These are phyloP conservation scores for Metacarcinus magister DNA, from an alignment of 2,888 invertebrate species.

Conservation along the genomic window DNA sequence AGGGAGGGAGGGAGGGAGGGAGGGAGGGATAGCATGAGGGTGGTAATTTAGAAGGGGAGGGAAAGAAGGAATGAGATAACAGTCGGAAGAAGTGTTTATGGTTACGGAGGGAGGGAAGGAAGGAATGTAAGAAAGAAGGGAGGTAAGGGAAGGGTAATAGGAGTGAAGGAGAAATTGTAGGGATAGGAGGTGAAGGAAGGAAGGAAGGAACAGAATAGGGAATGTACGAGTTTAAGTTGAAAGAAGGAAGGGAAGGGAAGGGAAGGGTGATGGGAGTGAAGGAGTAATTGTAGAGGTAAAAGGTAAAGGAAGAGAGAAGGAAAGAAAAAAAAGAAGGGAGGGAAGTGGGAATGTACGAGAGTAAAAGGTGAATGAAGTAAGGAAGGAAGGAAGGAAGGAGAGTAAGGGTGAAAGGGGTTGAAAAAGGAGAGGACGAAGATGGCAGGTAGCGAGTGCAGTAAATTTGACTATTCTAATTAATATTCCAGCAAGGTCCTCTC, in stretches of 20 bases:
- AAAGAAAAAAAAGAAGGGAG: neutral
- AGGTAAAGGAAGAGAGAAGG: neutral
- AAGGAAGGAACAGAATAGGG: neutral
- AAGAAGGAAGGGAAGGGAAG: neutral
- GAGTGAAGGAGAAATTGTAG: neutral
- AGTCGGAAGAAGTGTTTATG: neutral
- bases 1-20: neutral
- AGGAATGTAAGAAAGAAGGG: neutral
- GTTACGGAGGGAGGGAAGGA: neutral
- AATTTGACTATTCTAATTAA: neutral
- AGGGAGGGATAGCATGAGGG: neutral
- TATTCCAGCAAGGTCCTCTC: constrained; percentile 19
- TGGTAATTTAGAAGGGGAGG: neutral
- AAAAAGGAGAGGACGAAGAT: neutral
- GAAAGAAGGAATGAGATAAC: constrained; percentile 12
- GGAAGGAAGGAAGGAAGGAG: neutral
- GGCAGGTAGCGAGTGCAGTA: constrained; percentile 29
- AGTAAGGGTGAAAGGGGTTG: too few relatives aligned
- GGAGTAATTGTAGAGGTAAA: too few relatives aligned
- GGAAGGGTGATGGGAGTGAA: neutral
- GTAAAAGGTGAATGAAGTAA: neutral
- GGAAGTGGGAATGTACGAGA: neutral
- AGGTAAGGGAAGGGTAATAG: neutral
- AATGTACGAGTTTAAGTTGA: too few relatives aligned
- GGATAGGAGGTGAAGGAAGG: neutral